Evolutionary conservation across 2,797 vertebrate species (phyloP), one percentile per base, ranked within the genome.

Genomic region (Orientallactaga sibirica): DNA sequence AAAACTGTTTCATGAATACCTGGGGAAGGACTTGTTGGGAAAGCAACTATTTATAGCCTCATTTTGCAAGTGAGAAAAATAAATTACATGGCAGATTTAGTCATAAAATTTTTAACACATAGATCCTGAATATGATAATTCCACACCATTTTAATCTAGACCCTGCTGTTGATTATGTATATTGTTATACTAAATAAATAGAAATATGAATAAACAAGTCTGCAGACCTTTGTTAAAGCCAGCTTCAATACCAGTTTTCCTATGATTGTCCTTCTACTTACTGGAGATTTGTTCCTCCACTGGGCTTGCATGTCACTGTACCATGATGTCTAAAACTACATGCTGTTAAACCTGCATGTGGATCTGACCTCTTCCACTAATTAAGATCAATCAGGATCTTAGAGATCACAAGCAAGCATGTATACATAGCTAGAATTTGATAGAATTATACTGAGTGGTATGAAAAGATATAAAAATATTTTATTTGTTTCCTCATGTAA

Each of bases 61-160:
- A 41, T 90, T 92, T 91, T 92, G 43, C 5, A 94, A 91, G 64
- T 66, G 48, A 90, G 18, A 9, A 5, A 16, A 78, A 11, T 89
- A 16, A 75, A 62, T 77, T 86, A 66, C 10, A 52, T 41, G 27
- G 37, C 27, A 75, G 58, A 20, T 43, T 29, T 37, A 43, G 10
- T 89, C 76, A 94, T 29, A 20, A 70, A 92, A 81, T 8, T 58
- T 2, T 58, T 67, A 43, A 52, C 33, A 19, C 1, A 24, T 48
- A 61, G 9, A 78, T 10, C 9, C 33, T 52, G 33, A 73, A n/a
- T 80, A 61, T 75, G 20, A 75, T 48, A 48, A 48, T 83, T 64
- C 66, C 1, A 25, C 4, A 66, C 9, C 37, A 11, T 27, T 90
- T 88, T 71, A 80, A n/a, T 80, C 62, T 66, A 88, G n/a, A 70